Base-by-base conservation (phyloP, 1,140 invertebrate species). In the Vanessa tameamea region DNA sequence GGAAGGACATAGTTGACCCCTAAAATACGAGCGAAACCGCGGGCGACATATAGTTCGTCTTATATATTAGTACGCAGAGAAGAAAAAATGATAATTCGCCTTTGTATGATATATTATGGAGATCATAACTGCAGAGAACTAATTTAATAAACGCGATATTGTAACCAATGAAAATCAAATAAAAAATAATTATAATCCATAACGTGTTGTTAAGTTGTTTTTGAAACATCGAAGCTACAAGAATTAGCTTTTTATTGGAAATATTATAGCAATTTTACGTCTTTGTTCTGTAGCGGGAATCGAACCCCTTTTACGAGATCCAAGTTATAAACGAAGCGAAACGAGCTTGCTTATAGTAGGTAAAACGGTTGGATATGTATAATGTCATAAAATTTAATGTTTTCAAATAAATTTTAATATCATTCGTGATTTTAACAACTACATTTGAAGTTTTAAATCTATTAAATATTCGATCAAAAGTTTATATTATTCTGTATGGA, bases 231-330 rank as follows among this genome's bases (percentile, higher is more conserved):
- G 13, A 57, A 57, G 1, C 53, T 61, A 5, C 26, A 31, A 50
- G 57, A 63, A 70, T 70, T 70, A 70, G 37, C 47, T 50, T 63
- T 70, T 50, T 63, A 70, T 70, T 50, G 47, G 55, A 59, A 50
- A 63, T 70, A 20, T 70, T 70, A 70, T 70, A 47, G 23, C 57
- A 20, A 70, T 70, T 63, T 70, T 70, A 70, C 47, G 57, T 63
- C 68, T 70, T 63, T 70, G 68, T 63, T 70, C 68, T 63, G 57
- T 23, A 70, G 47, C 68, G 31, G 68, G 68, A 70, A 63, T 70
- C 68, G 57, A 70, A 69, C 31, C 57, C 55, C 47, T 59, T 70
- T 70, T 70, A 70, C 57, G 68, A 70, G 68, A 57, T 50, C 57
- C 47, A 70, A 59, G 68, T 63, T 70, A 63, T 70, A 70, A 70